Base-by-base conservation (phyloP, 2,888 invertebrate species). In the Machimus rusticus region DNA sequence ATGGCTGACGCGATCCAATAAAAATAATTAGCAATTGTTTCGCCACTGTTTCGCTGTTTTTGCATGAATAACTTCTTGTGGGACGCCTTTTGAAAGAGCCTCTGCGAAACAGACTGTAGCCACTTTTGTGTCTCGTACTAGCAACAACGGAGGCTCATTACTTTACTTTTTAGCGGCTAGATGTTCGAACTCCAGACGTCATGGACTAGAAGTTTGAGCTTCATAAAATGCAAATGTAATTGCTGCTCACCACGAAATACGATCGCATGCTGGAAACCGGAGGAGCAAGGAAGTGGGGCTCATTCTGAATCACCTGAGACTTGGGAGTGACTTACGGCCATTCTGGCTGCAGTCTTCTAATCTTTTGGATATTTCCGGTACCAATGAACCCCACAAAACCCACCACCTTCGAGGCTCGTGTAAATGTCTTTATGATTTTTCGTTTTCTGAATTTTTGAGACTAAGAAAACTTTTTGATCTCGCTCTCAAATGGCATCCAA, bases 191-290 rank as follows among this genome's bases (percentile, higher is more conserved):
- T 23, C 1, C 19, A 66, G 28, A 66, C 66, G 66, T 66, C 66
- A 66, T 66, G 66, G 66, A 66, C 34, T 76, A 37, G 76, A 76
- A 76, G 76, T 23, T 76, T 34, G 43, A n/a, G 39, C 19, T 79
- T 28, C 51, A 79, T 79, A 51, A 51, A 79, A 79, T 79, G 79
- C 79, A 79, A 79, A 79, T 79, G 46, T 79, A 51, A 79, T 79
- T 55, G 31, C 79, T 51, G 23, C n/a, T 46, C 16, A 79, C 23
- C 46, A 79, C 28, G 79, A 31, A 37, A 46, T 55, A 51, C 5
- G 37, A 23, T 51, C 31, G 79, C 23, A 79, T 16, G 51, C 31
- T 55, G 79, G 28, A 39, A 43, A 43, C 46, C 19, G 28, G 79
- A 51, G 79, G 23, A 46, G 79, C 79, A 51, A 46, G 51, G 51